Base-by-base conservation (phyloP, 1,140 invertebrate species). In the Lucilia sericata region DNA sequence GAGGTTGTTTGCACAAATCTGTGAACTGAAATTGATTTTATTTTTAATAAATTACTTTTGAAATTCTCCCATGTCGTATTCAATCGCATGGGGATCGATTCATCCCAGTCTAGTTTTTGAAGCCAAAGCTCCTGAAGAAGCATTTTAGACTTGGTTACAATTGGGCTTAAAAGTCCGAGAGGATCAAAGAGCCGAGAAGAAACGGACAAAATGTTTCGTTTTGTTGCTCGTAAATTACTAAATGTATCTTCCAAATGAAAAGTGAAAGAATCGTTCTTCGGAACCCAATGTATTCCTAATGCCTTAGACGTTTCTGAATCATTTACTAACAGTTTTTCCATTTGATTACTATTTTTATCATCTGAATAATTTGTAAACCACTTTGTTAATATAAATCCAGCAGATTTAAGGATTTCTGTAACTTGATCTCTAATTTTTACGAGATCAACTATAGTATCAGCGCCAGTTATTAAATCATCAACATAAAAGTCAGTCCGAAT, bases 21-120 rank as follows among this genome's bases (percentile, higher is more conserved):
- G 5, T 1, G 42, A 42, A 42, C 5, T 0, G 0, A 2, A 42
- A 42, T 42, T 2, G 42, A 42, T 2, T 42, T 5, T 2, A 42
- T 42, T 7, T 42, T 42, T 3, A 5, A 42, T 42, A 86, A 49
- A 81, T 86, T 12, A 17, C 60, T 34, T 25, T 85, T 84, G 49
- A 85, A 82, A 9, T 83, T 74, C 12, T 74, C 36, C 88, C 89
- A 90, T 34, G 74, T 34, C 2, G n/a, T 85, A 42, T 87, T 81
- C 13, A 87, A 30, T 17, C 87, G 36, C 30, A 47, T 25, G 25
- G 89, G 87, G 13, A 92, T 83, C 13, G 85, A 76, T 34, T 91
- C 88, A 84, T 93, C 92, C 92, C 92, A 93, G 75, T 87, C 88
- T 10, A 91, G 42, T 42, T 42, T 42, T 5, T 42, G 42, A 42